Conservation (phyloP, 2,888 invertebrate species). For the Octonoba sinensis region DNA sequence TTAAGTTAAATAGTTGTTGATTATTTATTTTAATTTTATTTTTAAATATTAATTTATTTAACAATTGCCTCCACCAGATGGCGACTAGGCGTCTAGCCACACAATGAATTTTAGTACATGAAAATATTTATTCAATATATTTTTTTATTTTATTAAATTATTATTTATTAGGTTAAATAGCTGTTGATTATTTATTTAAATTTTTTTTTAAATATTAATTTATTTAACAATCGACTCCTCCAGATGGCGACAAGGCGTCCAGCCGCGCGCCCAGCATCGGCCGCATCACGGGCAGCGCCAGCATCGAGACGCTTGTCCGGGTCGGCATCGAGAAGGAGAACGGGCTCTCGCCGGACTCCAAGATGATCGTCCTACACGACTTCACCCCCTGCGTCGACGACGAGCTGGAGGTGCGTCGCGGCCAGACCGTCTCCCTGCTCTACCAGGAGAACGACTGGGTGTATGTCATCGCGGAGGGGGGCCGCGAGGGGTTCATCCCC, state of each 20-base stretch:
- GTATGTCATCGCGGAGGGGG: constrained; percentile 88
- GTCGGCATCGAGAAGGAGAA: constrained; percentile 94
- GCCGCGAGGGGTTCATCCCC: constrained; percentile 94
- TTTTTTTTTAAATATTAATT: too few relatives aligned
- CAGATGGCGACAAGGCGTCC: constrained; percentile 81
- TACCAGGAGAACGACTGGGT: constrained; percentile 98
- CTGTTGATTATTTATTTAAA: too few relatives aligned
- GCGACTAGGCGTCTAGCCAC: too few relatives aligned
- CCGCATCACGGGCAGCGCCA: constrained; percentile 93
- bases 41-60: too few relatives aligned
- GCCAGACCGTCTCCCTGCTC: constrained; percentile 90
- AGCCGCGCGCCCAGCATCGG: constrained; percentile 87
- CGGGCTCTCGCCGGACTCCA: constrained; percentile 90
- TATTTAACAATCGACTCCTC: too few relatives aligned
- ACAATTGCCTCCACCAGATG: too few relatives aligned
- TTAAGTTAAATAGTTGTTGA: too few relatives aligned
- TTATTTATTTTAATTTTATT: too few relatives aligned
- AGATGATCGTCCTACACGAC: constrained; percentile 94
- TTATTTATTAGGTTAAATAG: too few relatives aligned
- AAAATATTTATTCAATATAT: too few relatives aligned
- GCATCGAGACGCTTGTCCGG: constrained; percentile 89
- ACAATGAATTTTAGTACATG: too few relatives aligned
- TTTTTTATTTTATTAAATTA: too few relatives aligned
- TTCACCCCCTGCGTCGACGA: constrained; percentile 96
- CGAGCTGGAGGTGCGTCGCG: constrained; percentile 89